Percentiles rank a stretch among this genome's conserved stretches.
Evolutionary conservation across 2,113 vertebrate genomes (phyloP).

Genomic region (Aplodontia rufa): DNA sequence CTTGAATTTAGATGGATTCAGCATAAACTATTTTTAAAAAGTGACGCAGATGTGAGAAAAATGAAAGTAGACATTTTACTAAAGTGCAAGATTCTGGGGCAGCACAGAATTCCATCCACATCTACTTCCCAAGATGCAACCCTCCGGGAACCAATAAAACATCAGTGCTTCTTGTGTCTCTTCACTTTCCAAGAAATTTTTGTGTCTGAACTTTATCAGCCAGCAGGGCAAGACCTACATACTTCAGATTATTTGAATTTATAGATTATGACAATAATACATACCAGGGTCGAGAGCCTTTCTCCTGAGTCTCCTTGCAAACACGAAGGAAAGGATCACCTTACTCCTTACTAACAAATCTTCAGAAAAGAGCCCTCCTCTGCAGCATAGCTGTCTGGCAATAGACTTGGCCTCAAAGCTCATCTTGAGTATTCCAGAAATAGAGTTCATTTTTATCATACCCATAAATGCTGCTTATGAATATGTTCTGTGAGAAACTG

Average conservation of each 20-base stretch:
- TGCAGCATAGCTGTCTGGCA: neutral
- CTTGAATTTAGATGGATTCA: conserved; percentile 31
- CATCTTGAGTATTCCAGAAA: neutral
- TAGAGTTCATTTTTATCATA: neutral
- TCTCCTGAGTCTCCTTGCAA: neutral
- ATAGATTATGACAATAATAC: conserved; percentile 18
- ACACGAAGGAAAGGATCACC: neutral
- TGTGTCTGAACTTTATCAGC: neutral
- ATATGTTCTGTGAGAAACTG: conserved; percentile 2
- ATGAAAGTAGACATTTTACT: conserved; percentile 28
- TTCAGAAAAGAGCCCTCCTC: neutral
- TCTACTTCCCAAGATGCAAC: conserved; percentile 21
- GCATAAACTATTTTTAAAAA: conserved; percentile 20
- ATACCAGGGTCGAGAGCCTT: neutral
- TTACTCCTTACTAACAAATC: conserved; percentile 20
- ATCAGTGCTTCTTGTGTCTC: neutral
- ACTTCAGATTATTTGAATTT: conserved; percentile 58
- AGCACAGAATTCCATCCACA: neutral
- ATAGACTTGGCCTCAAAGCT: neutral
- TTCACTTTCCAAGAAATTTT: conserved; percentile 29
- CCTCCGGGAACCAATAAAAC: conserved; percentile 6
- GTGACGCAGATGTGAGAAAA: conserved; percentile 38
- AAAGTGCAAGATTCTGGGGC: conserved; percentile 35
- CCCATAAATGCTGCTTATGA: neutral
- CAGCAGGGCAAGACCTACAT: conserved; percentile 42